Evolutionary conservation across 2,797 vertebrate species (phyloP), one percentile per base, ranked within the genome.

Genomic region (Merluccius polli): DNA sequence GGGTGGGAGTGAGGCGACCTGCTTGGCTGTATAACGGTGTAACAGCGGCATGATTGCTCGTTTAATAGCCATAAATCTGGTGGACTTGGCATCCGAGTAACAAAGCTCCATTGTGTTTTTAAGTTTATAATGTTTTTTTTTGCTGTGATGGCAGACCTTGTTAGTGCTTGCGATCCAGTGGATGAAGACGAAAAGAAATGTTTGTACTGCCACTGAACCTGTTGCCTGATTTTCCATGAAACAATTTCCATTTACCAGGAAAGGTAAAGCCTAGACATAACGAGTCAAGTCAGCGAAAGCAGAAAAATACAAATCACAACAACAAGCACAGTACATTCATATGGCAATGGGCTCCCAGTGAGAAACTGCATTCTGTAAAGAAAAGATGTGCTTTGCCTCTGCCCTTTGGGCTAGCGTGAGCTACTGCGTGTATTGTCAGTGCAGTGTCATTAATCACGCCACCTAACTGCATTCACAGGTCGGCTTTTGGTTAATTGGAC

Each of bases 401-500:
- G 82, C 79, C 87, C 84, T 87, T 82, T 88, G 82, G 85, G 84
- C 79, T 81, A 36, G 52, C 79, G 80, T 76, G 75, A 83, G 83
- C 82, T 79, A 75, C 75, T 48, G 80, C 82, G 81, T 81, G 79
- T 79, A 84, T 87, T 90, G 87, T 88, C 86, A 80, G 71, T 78
- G 36, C 65, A 63, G 83, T 70, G 87, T 87, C 90, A 93, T 93
- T 91, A 91, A 93, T 93, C 91, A 92, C 78, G 78, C 67, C 71
- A 80, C 77, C 81, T 87, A 84, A 83, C 82, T 87, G 86, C 83
- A 87, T 91, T 92, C 86, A 85, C 82, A 76, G 81, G 81, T 76
- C 85, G 79, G 80, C 89, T 81, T 87, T 83, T 89, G 89, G 86
- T 92, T 93, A 93, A 93, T 93, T 93, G 90, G 88, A 91, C 84